Conservation (phyloP, 2,888 invertebrate genomes). For the Sarcophaga subvicina region DNA sequence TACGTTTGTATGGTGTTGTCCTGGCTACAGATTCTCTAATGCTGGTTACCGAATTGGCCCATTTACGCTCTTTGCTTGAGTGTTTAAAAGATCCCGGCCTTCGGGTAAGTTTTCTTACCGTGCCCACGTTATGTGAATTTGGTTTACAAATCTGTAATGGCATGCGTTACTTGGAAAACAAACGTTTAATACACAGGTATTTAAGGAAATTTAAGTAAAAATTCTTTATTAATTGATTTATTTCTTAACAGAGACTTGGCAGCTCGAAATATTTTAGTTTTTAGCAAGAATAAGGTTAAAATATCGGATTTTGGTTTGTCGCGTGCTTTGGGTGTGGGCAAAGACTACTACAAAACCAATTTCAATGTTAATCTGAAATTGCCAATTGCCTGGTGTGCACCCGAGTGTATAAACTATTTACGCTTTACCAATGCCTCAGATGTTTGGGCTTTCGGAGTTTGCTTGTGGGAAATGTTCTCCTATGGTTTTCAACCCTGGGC, state of each 20-base stretch:
- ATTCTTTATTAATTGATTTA: not conserved
- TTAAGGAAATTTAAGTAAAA: not conserved
- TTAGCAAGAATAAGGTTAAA: slow-evolving; percentile 97
- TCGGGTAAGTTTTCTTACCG: slow-evolving; percentile 93
- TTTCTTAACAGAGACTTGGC: slow-evolving; percentile 91
- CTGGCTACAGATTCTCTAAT: slow-evolving; percentile 94
- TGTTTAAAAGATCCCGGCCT: slow-evolving; percentile 97
- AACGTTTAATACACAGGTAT: slow-evolving; percentile 96
- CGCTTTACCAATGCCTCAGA: slow-evolving; percentile 98
- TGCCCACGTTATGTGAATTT: slow-evolving; percentile 96
- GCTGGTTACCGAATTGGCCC: slow-evolving; percentile 95
- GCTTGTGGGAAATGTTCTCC: slow-evolving; percentile 99
- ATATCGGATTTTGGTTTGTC: slow-evolving; percentile 99
- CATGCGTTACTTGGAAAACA: slow-evolving; percentile 98
- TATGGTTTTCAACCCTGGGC: slow-evolving; percentile 99
- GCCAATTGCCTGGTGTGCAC: slow-evolving; percentile 99
- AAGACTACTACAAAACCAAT: slow-evolving; percentile 99
- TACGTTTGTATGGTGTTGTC: slow-evolving; percentile 98
- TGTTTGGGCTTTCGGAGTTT: slow-evolving; percentile 99
- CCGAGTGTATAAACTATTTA: slow-evolving; percentile 97
- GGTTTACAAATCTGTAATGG: slow-evolving; percentile 98
- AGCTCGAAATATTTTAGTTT: slow-evolving; percentile 98
- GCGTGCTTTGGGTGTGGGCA: slow-evolving; percentile 96
- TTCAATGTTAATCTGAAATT: slow-evolving; percentile 98
- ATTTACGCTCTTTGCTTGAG: slow-evolving; percentile 95